Evolutionary conservation across 2,113 vertebrate species (phyloP), one percentile per base, ranked within the genome.

Genomic region (Synchiropus splendidus): DNA sequence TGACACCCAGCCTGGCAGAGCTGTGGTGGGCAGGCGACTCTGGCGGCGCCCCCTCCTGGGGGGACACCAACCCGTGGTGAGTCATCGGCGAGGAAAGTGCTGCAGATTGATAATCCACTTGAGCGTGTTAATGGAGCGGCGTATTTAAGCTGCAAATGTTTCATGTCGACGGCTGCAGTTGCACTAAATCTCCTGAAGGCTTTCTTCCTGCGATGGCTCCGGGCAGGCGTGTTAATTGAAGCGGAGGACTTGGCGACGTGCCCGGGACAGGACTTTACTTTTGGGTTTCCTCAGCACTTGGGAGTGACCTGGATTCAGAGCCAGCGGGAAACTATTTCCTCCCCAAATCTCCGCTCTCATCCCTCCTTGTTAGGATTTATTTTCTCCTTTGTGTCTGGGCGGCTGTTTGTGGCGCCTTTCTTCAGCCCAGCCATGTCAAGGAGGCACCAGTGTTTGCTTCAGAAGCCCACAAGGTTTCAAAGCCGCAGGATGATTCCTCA

Each of bases 41-140:
- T n/a, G n/a, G n/a, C n/a, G n/a, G n/a, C n/a, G n/a, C n/a, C n/a
- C n/a, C n/a, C n/a, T n/a, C n/a, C n/a, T n/a, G n/a, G n/a, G n/a
- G n/a, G n/a, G n/a, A n/a, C n/a, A n/a, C n/a, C n/a, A n/a, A n/a
- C n/a, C n/a, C n/a, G n/a, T n/a, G n/a, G n/a, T n/a, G n/a, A n/a
- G n/a, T n/a, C n/a, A n/a, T n/a, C n/a, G n/a, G 21, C 8, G 21
- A 27, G 4, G 21, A 27, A n/a, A n/a, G n/a, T n/a, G 21, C 21
- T 53, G 51, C 31, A 67, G 67, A 81, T 73, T 77, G 58, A 77
- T 69, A 70, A 65, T 75, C 54, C 61, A 54, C 64, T 67, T 54
- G 42, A 39, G 62, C n/a, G n/a, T 45, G 64, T 72, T 77, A 79
- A 77, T 67, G 58, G 46, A 54, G 35, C 59, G 62, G 54, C 45